These are phyloP conservation scores for Thryonomys swinderianus DNA, from an alignment of 2,113 vertebrate species.

Conservation along the genomic window DNA sequence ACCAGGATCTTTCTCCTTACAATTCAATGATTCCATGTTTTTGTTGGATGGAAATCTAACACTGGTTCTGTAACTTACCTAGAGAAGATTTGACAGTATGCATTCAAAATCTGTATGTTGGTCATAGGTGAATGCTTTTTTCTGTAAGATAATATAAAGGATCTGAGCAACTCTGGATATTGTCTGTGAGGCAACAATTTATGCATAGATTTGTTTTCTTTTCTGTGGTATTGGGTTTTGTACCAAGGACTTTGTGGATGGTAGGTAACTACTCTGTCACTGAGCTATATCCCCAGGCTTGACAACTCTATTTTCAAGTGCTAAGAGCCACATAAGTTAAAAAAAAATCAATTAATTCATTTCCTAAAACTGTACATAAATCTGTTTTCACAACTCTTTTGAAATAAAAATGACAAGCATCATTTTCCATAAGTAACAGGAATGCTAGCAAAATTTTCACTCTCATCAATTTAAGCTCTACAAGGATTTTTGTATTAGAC, in stretches of 20 bases:
- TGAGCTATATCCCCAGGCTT: not conserved
- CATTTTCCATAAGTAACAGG: not conserved
- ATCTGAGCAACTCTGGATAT: too few relatives aligned
- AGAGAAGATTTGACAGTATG: not conserved
- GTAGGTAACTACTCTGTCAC: not conserved
- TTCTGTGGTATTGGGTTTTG: not conserved
- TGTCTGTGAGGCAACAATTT: not conserved
- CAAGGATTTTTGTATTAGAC: not conserved
- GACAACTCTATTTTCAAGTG: not conserved
- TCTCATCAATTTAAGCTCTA: not conserved
- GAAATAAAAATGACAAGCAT: not conserved
- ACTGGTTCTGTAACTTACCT: not conserved
- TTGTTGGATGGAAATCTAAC: not conserved
- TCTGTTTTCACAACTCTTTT: constrained; percentile 5
- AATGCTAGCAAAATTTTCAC: not conserved
- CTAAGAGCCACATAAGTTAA: not conserved
- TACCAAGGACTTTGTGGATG: not conserved
- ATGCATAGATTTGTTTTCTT: not conserved
- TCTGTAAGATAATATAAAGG: not conserved
- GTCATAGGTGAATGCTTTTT: not conserved
- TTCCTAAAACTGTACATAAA: not conserved
- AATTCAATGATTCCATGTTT: not conserved
- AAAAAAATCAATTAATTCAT: not conserved
- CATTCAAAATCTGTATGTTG: not conserved
- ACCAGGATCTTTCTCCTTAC: not conserved